Evolutionary conservation across 2,888 invertebrate species (phyloP).

Genomic region (Autographa pulchrina): DNA sequence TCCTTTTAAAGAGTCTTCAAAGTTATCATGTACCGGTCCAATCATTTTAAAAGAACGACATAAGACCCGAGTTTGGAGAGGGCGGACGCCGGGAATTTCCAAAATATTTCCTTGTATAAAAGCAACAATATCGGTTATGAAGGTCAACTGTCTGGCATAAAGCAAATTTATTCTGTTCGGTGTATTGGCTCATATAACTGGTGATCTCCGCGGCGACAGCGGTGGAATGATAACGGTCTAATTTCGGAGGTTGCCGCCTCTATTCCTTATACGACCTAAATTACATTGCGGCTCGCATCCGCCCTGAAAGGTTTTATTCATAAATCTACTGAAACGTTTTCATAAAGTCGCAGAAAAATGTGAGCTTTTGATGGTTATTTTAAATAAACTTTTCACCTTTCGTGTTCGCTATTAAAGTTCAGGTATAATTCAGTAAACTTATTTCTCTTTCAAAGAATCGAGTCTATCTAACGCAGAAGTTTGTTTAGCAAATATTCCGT

Average conservation of each 20-base stretch:
- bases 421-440: slow-evolving; percentile 59
- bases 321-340: slow-evolving; percentile 87
- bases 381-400: slow-evolving; percentile 62
- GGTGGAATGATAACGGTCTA: slow-evolving; percentile 88
- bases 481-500: slow-evolving; percentile 49
- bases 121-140: slow-evolving; percentile 86
- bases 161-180: slow-evolving; percentile 88
- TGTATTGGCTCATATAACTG: slow-evolving; percentile 88
- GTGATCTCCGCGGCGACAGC: slow-evolving; percentile 86
- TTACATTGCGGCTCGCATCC: slow-evolving; percentile 85
- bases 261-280: slow-evolving; percentile 83
- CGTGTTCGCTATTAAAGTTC: slow-evolving; percentile 63
- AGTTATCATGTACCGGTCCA: slow-evolving; percentile 4
- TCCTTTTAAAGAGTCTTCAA: slow-evolving; percentile 4
- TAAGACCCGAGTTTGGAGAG: slow-evolving; percentile 69
- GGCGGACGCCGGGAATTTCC: slow-evolving; percentile 73
- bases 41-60: slow-evolving; percentile 61
- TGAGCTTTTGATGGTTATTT: slow-evolving; percentile 75
- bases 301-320: slow-evolving; percentile 89
- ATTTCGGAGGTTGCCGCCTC: slow-evolving; percentile 81
- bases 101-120: slow-evolving; percentile 82
- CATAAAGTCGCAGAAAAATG: slow-evolving; percentile 85
- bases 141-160: slow-evolving; percentile 87
- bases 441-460: slow-evolving; percentile 51
- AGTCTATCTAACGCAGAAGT: slow-evolving; percentile 47